These are phyloP conservation scores for Archaeoteleia sp. DNA, from an alignment of 2,888 invertebrate genomes.

Conservation along the genomic window DNA sequence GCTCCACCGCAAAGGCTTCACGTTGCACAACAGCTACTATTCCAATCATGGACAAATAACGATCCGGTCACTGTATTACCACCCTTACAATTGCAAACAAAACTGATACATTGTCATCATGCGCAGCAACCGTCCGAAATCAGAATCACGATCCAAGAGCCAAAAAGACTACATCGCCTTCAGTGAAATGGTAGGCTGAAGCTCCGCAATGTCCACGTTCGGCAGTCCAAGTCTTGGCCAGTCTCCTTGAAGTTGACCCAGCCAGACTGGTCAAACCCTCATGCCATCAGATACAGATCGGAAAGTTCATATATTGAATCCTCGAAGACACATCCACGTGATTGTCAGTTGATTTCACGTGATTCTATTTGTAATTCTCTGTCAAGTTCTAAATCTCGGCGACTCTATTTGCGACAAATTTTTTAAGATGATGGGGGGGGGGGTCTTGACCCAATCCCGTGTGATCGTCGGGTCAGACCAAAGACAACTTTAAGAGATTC, in stretches of 20 bases:
- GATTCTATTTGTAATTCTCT: slow-evolving; percentile 22
- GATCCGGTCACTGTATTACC: neutral
- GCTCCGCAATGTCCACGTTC: neutral
- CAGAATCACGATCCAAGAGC: neutral
- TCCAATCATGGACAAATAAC: neutral
- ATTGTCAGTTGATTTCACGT: slow-evolving; percentile 44
- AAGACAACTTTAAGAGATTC: neutral
- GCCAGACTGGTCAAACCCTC: slow-evolving; percentile 45
- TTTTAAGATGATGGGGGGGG: slow-evolving; percentile 37
- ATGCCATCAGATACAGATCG: slow-evolving; percentile 30
- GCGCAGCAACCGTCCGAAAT: neutral
- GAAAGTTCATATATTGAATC: slow-evolving; percentile 39
- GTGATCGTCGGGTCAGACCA: slow-evolving; percentile 33
- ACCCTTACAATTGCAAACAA: neutral
- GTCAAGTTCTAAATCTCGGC: slow-evolving; percentile 49
- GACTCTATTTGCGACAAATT: slow-evolving; percentile 50
- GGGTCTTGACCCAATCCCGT: slow-evolving; percentile 23
- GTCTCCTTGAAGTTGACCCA: neutral
- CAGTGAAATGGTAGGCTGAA: neutral
- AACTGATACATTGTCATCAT: neutral
- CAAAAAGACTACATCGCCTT: neutral
- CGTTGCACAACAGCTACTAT: slow-evolving; percentile 21
- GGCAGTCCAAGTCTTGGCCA: slow-evolving; percentile 1
- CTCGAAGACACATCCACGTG: slow-evolving; percentile 52
- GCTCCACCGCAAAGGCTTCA: slow-evolving; percentile 17